Evolutionary conservation across 2,797 vertebrate genomes (phyloP).

Genomic region (Rhabdomys pumilio): DNA sequence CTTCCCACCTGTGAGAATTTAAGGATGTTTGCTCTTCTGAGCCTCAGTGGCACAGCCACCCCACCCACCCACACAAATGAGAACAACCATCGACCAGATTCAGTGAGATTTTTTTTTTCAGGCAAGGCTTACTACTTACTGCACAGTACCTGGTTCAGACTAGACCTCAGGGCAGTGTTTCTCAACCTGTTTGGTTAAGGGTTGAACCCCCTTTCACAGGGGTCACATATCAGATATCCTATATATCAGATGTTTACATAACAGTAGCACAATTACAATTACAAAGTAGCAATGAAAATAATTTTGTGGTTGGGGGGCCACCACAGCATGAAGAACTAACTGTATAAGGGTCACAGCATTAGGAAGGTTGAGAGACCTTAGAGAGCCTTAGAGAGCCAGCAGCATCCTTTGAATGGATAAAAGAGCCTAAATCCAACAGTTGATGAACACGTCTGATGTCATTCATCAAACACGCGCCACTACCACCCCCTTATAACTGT

Average conservation of each 20-base stretch:
- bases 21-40: neutral
- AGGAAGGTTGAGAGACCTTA: neutral
- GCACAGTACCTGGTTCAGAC: neutral
- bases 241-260: neutral
- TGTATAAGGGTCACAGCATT: neutral
- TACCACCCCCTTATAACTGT: neutral
- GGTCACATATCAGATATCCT: neutral
- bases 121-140: neutral
- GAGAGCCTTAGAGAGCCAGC: neutral
- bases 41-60: neutral
- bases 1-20: neutral
- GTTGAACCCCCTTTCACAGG: neutral
- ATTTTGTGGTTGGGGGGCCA: neutral
- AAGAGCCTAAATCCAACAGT: neutral
- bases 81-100: neutral
- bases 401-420: neutral
- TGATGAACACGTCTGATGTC: neutral
- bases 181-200: neutral
- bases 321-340: neutral
- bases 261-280: neutral
- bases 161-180: neutral
- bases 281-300: neutral
- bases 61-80: neutral
- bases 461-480: neutral
- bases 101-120: neutral